Base-by-base conservation (phyloP, 1,140 invertebrate species). In the Nephotettix cincticeps region DNA sequence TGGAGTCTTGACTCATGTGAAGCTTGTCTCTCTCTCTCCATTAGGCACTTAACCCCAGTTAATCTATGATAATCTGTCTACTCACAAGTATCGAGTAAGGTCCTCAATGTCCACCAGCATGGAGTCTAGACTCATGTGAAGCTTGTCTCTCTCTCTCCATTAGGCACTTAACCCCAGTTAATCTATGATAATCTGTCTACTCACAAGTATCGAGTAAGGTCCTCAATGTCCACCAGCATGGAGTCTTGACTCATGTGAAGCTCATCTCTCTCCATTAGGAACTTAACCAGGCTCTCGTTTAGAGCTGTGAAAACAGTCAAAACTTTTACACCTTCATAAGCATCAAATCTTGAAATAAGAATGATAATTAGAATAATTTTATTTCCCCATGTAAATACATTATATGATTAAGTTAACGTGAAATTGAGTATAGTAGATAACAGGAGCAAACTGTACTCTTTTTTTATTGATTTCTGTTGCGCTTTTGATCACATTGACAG, bases 241-340 rank as follows among this genome's bases (percentile, higher is more conserved):
- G 96, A 97, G 82, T 98, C 96, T 82, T 98, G 96, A 74, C 95
- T 93, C 95, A 98, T 98, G 81, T 97, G 94, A 19, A 97, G 83
- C 80, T 97, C 95, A 84, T 97, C 95, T 74, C 95, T 84, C 74
- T 93, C 90, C 83, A 97, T 89, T 69, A 97, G 81, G 75, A 94
- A 86, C 78, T 92, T 89, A 1, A 97, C 94, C 30, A 98, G 83
- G 54, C 90, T 88, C 80, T 96, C 94, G 81, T 97, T 98, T 69
- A 97, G 82, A 70, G 85, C 91, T 84, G 76, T 36, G 76, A 79
- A 73, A 6, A 36, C n/a, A n/a, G n/a, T n/a, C n/a, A n/a, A n/a
- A n/a, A n/a, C n/a, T n/a, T n/a, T n/a, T n/a, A n/a, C n/a, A n/a
- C n/a, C n/a, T n/a, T n/a, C n/a, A n/a, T n/a, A n/a, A n/a, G n/a